phyloP scores from a whole-genome alignment of 2,113 vertebrate genomes.

The Ptilorrhoa leucosticta region DNA sequence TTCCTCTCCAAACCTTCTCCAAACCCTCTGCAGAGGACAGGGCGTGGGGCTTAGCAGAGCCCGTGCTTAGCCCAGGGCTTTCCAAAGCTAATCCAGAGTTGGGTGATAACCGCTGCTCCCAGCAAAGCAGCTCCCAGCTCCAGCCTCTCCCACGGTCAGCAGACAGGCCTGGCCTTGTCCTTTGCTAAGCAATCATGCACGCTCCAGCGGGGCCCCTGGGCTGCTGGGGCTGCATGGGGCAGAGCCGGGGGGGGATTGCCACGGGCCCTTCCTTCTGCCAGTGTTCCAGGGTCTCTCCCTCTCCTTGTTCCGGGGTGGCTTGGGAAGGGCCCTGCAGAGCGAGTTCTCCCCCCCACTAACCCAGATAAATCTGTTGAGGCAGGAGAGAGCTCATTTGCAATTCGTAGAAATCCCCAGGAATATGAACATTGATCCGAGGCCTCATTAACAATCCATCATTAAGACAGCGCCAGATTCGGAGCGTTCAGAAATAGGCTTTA shows the following conservation, averaged over 20 bases:
- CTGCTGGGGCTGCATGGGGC: background rate
- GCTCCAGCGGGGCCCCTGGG: background rate
- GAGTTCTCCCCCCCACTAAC: background rate
- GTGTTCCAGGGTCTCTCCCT: accelerated
- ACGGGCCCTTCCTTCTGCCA: background rate
- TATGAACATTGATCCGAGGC: slow-evolving; percentile 28
- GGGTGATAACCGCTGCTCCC: background rate
- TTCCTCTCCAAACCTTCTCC: background rate
- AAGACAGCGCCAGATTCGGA: slow-evolving; percentile 7
- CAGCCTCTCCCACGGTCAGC: slow-evolving; percentile 30
- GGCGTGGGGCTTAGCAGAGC: background rate
- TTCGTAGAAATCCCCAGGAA: slow-evolving; percentile 52
- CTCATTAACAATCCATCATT: slow-evolving; percentile 51
- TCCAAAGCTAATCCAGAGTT: background rate
- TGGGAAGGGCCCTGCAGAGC: background rate
- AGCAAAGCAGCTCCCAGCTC: background rate
- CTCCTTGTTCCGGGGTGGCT: accelerated
- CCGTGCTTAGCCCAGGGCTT: background rate
- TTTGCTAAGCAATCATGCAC: background rate
- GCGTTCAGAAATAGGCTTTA: slow-evolving; percentile 40
- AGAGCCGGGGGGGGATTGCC: background rate
- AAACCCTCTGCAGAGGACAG: background rate
- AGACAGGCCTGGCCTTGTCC: slow-evolving; percentile 29
- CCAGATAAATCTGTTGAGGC: slow-evolving; percentile 23
- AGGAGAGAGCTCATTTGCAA: slow-evolving; percentile 13